Evolutionary conservation across 2,888 invertebrate genomes (phyloP).

Genomic region (Plagodis pulveraria): DNA sequence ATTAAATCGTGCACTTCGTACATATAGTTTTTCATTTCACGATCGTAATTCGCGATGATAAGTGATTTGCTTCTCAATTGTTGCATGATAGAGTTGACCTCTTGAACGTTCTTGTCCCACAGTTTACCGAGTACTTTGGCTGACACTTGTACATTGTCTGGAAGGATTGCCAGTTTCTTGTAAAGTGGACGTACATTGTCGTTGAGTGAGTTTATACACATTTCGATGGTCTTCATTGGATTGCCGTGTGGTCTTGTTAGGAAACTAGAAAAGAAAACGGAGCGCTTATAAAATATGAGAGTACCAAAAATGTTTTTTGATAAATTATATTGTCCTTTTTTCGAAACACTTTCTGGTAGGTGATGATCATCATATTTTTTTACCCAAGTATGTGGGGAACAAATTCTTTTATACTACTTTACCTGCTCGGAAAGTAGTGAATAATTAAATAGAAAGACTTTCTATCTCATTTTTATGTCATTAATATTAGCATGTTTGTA

Average conservation of each 20-base stretch:
- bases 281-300: too few relatives aligned
- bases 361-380: too few relatives aligned
- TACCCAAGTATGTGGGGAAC: too few relatives aligned
- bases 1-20: slow-evolving; percentile 90
- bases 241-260: slow-evolving; percentile 57
- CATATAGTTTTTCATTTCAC: slow-evolving; percentile 84
- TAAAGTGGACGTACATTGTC: slow-evolving; percentile 79
- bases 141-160: slow-evolving; percentile 88
- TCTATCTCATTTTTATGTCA: too few relatives aligned
- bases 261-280: slow-evolving; percentile 51
- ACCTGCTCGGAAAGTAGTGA: too few relatives aligned
- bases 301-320: too few relatives aligned
- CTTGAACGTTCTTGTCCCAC: slow-evolving; percentile 64
- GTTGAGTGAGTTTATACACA: slow-evolving; percentile 86
- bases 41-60: slow-evolving; percentile 86
- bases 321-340: too few relatives aligned
- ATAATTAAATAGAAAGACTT: too few relatives aligned
- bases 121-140: slow-evolving; percentile 79
- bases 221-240: slow-evolving; percentile 81
- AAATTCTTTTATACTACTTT: too few relatives aligned
- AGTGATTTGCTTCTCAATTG: slow-evolving; percentile 88
- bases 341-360: too few relatives aligned
- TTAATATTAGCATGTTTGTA: too few relatives aligned
- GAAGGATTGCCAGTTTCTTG: slow-evolving; percentile 87
- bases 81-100: slow-evolving; percentile 87